phyloP scores from a whole-genome alignment of 2,888 invertebrate species.

The Sympetrum striolatum region DNA sequence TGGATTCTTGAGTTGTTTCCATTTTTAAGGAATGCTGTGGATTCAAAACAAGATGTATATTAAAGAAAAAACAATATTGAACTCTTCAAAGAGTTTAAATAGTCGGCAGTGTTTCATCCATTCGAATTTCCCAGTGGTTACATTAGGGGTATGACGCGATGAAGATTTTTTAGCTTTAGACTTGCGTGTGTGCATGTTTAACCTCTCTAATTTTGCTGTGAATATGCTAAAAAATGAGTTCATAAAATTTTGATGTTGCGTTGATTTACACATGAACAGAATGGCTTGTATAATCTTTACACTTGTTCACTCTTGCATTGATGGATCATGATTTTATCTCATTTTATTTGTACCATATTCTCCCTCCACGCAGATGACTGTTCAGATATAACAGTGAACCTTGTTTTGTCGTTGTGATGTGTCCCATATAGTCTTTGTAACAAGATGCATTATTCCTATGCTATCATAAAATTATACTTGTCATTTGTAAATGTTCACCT shows the following conservation, averaged over 20 bases:
- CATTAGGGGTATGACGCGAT: not conserved
- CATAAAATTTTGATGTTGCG: not conserved
- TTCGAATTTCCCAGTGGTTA: conserved; percentile 21
- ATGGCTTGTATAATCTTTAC: conserved; percentile 7
- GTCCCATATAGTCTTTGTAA: conserved; percentile 38
- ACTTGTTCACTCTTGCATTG: not conserved
- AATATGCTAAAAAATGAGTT: conserved; percentile 31
- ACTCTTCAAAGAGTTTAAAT: not conserved
- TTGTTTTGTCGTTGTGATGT: conserved; percentile 39
- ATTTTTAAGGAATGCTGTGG: not conserved
- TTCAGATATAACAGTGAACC: conserved; percentile 20
- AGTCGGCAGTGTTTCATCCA: conserved; percentile 11
- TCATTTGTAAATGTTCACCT: conserved; percentile 41
- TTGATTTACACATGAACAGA: conserved; percentile 18
- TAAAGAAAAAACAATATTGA: not conserved
- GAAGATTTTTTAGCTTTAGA: conserved; percentile 17
- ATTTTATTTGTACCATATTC: conserved; percentile 26
- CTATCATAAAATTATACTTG: conserved; percentile 39
- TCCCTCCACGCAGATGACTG: conserved; percentile 18
- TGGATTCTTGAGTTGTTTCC: not conserved
- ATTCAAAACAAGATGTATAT: not conserved
- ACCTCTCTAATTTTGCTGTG: conserved; percentile 42
- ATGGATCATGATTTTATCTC: conserved; percentile 24
- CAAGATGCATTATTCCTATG: conserved; percentile 35
- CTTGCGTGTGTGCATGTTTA: conserved; percentile 19